phyloP scores from a whole-genome alignment of 1,140 invertebrate genomes.

The Papilio dardanus region DNA sequence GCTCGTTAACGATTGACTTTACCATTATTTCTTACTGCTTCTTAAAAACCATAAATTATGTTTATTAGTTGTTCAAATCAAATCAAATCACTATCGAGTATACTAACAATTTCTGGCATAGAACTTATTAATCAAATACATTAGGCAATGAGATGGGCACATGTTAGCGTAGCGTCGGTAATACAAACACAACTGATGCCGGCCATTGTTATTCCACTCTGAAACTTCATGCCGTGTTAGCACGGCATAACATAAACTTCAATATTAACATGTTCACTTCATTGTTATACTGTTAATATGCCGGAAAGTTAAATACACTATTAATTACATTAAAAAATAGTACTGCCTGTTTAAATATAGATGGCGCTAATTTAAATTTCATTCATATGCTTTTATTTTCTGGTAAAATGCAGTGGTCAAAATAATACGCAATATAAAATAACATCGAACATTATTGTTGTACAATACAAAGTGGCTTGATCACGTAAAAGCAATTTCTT shows the following conservation, averaged over 20 bases:
- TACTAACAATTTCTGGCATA: background rate
- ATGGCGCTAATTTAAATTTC: constrained; percentile 8
- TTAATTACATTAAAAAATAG: background rate
- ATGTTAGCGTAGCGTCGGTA: background rate
- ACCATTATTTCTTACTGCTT: too few relatives aligned
- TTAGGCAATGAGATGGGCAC: constrained; percentile 5
- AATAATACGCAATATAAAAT: background rate
- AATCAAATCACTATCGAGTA: too few relatives aligned
- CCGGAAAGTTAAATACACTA: background rate
- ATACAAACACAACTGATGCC: constrained; percentile 9
- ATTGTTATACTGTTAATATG: constrained; percentile 1
- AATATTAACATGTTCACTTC: constrained; percentile 16
- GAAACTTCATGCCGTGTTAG: constrained; percentile 13
- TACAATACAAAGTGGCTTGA: constrained; percentile 6
- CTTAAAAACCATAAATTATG: background rate
- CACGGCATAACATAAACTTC: background rate
- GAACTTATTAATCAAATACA: constrained; percentile 20
- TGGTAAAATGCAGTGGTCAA: background rate
- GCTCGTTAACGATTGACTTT: too few relatives aligned
- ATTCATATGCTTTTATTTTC: background rate
- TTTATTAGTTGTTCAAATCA: too few relatives aligned
- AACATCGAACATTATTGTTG: background rate
- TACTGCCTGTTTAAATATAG: background rate
- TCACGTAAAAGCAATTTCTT: constrained; percentile 25
- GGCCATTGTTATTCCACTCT: constrained; percentile 18